Base-by-base conservation (phyloP, 2,113 vertebrate species). In the Zosterops borbonicus region DNA sequence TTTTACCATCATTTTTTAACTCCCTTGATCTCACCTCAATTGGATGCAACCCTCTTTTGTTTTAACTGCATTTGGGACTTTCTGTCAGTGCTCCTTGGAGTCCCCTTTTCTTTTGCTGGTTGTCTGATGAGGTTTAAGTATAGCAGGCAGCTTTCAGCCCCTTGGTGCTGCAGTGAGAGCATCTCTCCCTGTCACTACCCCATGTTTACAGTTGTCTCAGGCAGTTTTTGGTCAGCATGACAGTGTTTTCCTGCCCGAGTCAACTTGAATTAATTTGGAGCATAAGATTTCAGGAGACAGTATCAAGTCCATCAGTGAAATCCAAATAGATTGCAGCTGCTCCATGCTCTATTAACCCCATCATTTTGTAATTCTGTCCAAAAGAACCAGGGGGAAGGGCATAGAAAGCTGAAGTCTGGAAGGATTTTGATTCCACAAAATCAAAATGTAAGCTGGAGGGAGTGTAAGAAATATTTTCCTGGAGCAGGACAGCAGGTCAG, bases 291-390 rank as follows among this genome's bases (percentile, higher is more conserved):
- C 83, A 75, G 80, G 76, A 94, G 91, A 52, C 68, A 25, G 73
- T 52, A 92, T 84, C 1, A 20, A 94, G 62, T 35, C 83, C 64
- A 91, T 89, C 65, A 71, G 64, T 60, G 81, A 75, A 86, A 92
- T 92, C 56, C 74, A 94, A 92, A 92, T 52, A 67, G 73, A 71
- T 81, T 89, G 62, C 89, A 92, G 83, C 90, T 94, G 73, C 77
- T 94, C 68, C 81, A 52, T 0, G 0, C 65, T 86, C 39, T 42
- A 21, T 90, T 89, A 92, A 74, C 56, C 60, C 82, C 53, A 52
- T 86, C 37, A 21, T 89, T 93, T 92, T 95, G 83, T 86, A 78
- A 81, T 75, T 87, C 47, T 56, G 22, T 8, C 83, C 33, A 20
- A 79, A 88, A 87, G 67, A 94, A 56, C 7, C 22, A 56, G 47